These are phyloP conservation scores for Aporophyla nigra DNA, from an alignment of 2,888 invertebrate genomes.

Conservation along the genomic window DNA sequence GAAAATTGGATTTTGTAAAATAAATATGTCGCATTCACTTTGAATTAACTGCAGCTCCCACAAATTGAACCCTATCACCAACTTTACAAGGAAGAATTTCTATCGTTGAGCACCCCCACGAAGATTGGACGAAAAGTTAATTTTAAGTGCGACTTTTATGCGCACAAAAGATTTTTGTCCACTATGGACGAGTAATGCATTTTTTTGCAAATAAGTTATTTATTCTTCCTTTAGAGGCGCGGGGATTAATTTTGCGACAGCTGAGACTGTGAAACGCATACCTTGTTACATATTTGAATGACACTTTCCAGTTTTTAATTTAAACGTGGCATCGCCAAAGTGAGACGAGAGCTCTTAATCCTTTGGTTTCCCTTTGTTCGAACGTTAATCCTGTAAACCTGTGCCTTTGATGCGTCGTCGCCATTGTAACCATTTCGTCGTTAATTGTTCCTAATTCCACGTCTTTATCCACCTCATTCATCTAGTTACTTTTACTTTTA, in stretches of 20 bases:
- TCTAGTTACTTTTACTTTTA: slow-evolving; percentile 68
- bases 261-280: slow-evolving; percentile 73
- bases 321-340: slow-evolving; percentile 76
- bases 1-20: slow-evolving; percentile 91
- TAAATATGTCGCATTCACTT: slow-evolving; percentile 89
- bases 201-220: slow-evolving; percentile 78
- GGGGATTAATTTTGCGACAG: slow-evolving; percentile 81
- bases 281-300: slow-evolving; percentile 86
- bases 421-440: slow-evolving; percentile 72
- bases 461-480: slow-evolving; percentile 73
- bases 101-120: slow-evolving; percentile 24
- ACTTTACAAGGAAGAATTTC: slow-evolving; percentile 69
- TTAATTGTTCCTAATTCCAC: slow-evolving; percentile 77
- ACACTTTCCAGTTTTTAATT: slow-evolving; percentile 81
- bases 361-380: slow-evolving; percentile 79
- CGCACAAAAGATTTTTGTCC: slow-evolving; percentile 87
- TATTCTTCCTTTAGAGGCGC: slow-evolving; percentile 77
- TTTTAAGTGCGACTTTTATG: slow-evolving; percentile 85
- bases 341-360: slow-evolving; percentile 78
- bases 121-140: slow-evolving; percentile 84
- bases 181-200: slow-evolving; percentile 76
- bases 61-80: slow-evolving; percentile 68
- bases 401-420: slow-evolving; percentile 73
- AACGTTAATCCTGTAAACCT: slow-evolving; percentile 76
- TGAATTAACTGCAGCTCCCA: slow-evolving; percentile 73